Evolutionary conservation across 1,140 invertebrate species (phyloP).

Genomic region (Apis laboriosa): DNA sequence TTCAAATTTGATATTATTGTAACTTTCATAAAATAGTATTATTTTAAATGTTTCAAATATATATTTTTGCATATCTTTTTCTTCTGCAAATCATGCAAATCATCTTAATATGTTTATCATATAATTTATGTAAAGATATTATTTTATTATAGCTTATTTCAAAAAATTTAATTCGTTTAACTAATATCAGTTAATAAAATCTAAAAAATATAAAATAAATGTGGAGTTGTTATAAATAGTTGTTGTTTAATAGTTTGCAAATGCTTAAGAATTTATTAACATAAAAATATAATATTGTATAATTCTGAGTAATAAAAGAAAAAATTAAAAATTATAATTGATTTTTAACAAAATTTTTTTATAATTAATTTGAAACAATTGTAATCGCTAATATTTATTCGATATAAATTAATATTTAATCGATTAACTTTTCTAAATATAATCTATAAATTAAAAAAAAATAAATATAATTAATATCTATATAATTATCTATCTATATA

Average conservation of each 20-base stretch:
- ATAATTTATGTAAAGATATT: background rate
- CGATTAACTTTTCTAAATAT: background rate
- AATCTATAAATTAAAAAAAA: background rate
- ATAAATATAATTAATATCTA: background rate
- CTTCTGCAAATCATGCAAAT: background rate
- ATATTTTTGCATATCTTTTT: background rate
- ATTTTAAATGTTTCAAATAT: background rate
- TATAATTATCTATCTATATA: no score
- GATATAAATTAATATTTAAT: background rate
- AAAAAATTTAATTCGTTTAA: background rate
- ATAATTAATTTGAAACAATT: background rate
- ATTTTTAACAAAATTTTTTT: background rate
- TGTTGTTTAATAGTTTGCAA: background rate
- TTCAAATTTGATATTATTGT: slow-evolving; percentile 1
- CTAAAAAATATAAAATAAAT: background rate
- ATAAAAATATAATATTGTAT: background rate
- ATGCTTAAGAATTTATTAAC: background rate
- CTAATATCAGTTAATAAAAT: background rate
- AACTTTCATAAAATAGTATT: background rate
- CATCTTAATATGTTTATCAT: background rate
- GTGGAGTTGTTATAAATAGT: background rate
- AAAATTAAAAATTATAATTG: background rate
- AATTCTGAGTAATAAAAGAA: background rate
- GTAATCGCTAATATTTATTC: background rate
- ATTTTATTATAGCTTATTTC: background rate